Conservation (phyloP, 2,797 vertebrate genomes). For the Peromyscus aztecus region DNA sequence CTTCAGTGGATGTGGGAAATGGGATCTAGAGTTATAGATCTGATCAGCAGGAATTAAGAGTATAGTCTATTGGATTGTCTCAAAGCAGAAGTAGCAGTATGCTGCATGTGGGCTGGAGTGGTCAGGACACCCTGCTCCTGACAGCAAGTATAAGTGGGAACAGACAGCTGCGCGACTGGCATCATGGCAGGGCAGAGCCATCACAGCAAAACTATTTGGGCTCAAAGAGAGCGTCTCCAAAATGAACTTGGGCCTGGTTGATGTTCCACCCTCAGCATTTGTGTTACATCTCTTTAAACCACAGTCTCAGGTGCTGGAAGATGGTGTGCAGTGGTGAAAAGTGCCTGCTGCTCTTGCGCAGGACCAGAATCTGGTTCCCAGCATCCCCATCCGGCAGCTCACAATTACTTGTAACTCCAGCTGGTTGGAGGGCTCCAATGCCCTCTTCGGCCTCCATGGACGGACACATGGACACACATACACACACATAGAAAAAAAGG, state of each 20-base stretch:
- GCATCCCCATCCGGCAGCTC: background rate
- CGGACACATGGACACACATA: background rate
- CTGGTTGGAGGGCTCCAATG: background rate
- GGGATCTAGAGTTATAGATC: background rate
- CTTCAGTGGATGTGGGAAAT: background rate
- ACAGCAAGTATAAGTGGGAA: background rate
- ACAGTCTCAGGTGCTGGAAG: background rate
- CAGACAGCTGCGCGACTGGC: background rate
- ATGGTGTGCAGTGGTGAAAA: background rate
- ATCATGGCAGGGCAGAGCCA: background rate
- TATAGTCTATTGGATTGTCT: background rate
- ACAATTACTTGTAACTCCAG: background rate
- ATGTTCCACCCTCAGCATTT: background rate
- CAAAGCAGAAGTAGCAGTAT: background rate
- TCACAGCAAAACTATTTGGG: background rate
- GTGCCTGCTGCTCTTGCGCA: background rate
- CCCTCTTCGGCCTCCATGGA: background rate
- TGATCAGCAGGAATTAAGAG: background rate
- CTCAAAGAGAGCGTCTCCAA: background rate
- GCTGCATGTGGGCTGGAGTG: background rate
- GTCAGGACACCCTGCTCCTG: background rate
- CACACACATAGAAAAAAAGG: background rate
- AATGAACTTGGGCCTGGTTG: background rate
- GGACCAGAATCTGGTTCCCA: background rate
- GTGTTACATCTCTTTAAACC: background rate